Percentiles rank a stretch among this genome's conserved stretches.
These are phyloP conservation scores for Zaprionus camerounensis DNA, from an alignment of 1,140 invertebrate genomes.

Conservation along the genomic window DNA sequence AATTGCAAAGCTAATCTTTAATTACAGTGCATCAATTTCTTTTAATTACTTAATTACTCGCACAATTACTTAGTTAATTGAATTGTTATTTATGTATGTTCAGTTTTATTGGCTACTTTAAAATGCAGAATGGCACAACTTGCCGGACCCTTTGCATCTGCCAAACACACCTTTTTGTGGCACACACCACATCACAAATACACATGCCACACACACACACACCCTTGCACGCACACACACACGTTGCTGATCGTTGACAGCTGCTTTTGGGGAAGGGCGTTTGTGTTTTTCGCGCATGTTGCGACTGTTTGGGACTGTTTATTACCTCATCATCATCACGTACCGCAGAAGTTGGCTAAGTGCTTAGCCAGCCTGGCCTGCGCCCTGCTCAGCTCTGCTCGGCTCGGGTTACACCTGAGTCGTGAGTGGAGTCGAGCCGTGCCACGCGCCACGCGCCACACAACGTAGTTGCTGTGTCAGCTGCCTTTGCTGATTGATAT, in stretches of 20 bases:
- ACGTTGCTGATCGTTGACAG: slow-evolving; percentile 51
- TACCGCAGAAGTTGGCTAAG: slow-evolving; percentile 62
- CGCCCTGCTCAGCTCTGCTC: not conserved
- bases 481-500: slow-evolving; percentile 71
- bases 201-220: slow-evolving; percentile 1
- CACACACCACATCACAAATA: slow-evolving; percentile 16
- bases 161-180: slow-evolving; percentile 11
- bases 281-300: slow-evolving; percentile 14
- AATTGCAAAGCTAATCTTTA: not conserved
- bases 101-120: slow-evolving; percentile 11
- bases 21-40: not conserved
- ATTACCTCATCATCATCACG: slow-evolving; percentile 75
- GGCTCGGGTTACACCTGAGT: slow-evolving; percentile 65
- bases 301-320: slow-evolving; percentile 61
- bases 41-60: not conserved
- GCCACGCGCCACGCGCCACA: slow-evolving; percentile 40
- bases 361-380: slow-evolving; percentile 9
- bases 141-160: slow-evolving; percentile 40
- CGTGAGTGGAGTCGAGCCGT: slow-evolving; percentile 14
- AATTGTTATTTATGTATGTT: slow-evolving; percentile 1
- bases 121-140: slow-evolving; percentile 39
- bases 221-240: not conserved
- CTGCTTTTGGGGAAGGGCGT: slow-evolving; percentile 50
- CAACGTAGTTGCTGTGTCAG: slow-evolving; percentile 50
- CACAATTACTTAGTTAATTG: not conserved